These are phyloP conservation scores for Odontomyia ornata DNA, from an alignment of 2,888 invertebrate genomes.

Conservation along the genomic window DNA sequence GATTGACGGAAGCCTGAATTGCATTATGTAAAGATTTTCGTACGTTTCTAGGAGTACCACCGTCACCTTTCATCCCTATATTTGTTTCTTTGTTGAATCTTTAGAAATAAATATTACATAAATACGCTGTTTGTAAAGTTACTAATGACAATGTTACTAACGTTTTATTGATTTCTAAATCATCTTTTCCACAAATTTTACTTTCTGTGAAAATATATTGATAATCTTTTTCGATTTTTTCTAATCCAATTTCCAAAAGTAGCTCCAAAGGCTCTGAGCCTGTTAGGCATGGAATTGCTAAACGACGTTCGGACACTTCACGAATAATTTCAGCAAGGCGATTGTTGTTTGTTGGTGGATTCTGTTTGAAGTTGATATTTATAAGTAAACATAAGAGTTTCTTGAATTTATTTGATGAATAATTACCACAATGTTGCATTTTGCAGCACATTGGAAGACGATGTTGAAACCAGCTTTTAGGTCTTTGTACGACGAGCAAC, in stretches of 20 bases:
- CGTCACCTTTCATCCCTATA: neutral
- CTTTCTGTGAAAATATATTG: conserved; percentile 62
- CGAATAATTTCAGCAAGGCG: conserved; percentile 63
- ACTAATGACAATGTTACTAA: conserved; percentile 17
- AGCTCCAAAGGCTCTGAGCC: conserved; percentile 63
- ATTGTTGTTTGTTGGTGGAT: conserved; percentile 62
- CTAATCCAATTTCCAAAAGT: conserved; percentile 63
- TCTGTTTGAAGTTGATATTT: conserved; percentile 53
- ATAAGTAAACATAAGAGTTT: neutral
- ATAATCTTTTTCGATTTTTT: conserved; percentile 62
- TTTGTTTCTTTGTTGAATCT: neutral
- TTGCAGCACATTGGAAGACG: conserved; percentile 61
- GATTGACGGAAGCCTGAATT: conserved; percentile 53
- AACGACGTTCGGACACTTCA: conserved; percentile 60
- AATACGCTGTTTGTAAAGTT: neutral
- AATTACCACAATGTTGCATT: conserved; percentile 62
- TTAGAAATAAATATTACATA: neutral
- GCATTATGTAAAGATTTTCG: conserved; percentile 61
- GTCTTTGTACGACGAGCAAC: conserved; percentile 60
- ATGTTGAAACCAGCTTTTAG: conserved; percentile 60
- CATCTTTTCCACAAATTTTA: conserved; percentile 59
- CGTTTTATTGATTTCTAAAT: conserved; percentile 51
- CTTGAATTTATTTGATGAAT: neutral
- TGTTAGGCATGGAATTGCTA: conserved; percentile 62
- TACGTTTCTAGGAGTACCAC: conserved; percentile 52